Percentiles rank a stretch among this genome's conserved stretches.
Evolutionary conservation across 2,113 vertebrate species (phyloP).

Genomic region (Ovis canadensis): DNA sequence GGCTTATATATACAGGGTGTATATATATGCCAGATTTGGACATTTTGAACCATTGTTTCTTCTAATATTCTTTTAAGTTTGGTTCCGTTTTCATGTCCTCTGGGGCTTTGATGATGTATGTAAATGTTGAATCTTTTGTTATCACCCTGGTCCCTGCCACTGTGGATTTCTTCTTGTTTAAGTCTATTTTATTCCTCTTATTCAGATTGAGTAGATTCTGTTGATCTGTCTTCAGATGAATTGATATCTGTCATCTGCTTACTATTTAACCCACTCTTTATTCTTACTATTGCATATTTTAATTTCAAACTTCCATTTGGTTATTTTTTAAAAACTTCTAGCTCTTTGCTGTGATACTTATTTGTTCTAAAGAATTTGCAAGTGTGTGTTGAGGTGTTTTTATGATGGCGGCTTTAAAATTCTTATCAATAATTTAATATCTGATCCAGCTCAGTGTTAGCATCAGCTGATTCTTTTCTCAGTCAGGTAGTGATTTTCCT

Average conservation of each 20-base stretch:
- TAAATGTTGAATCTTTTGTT: neutral
- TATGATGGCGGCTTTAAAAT: constrained; percentile 8
- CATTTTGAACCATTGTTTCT: neutral
- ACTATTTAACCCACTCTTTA: neutral
- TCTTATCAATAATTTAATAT: neutral
- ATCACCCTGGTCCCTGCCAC: neutral
- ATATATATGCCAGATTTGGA: neutral
- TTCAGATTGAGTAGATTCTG: neutral
- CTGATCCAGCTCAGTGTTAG: neutral
- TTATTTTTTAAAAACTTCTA: neutral
- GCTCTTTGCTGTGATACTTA: neutral
- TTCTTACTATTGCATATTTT: neutral
- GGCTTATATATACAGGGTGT: neutral
- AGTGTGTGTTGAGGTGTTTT: neutral
- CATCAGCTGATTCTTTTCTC: neutral
- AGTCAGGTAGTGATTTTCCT: neutral
- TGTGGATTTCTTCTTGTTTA: neutral
- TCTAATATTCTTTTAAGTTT: neutral
- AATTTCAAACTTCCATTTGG: neutral
- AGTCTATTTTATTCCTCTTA: neutral
- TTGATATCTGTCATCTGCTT: neutral
- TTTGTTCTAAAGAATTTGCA: neutral
- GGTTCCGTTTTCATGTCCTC: neutral
- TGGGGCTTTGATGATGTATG: neutral
- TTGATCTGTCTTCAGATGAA: neutral